phyloP scores from a whole-genome alignment of 2,797 vertebrate species.

The Allochrocebus solatus region DNA sequence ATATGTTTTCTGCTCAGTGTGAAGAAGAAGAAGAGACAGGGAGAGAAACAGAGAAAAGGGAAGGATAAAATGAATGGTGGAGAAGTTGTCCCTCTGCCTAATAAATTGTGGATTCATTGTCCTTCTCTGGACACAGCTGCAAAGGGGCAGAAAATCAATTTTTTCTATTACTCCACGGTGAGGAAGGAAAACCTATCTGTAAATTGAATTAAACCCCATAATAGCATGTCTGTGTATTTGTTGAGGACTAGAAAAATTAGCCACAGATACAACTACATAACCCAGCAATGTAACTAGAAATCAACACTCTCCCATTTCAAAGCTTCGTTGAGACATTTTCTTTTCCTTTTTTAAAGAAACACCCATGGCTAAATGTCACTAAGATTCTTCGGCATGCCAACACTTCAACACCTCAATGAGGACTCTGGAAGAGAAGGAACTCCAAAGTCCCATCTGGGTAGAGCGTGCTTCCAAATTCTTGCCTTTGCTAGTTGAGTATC shows the following conservation, averaged over 20 bases:
- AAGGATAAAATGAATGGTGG: background rate
- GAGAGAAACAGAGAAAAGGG: background rate
- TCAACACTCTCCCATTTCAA: background rate
- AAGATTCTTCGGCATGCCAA: slow-evolving; percentile 1
- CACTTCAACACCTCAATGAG: background rate
- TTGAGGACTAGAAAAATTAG: slow-evolving; percentile 61
- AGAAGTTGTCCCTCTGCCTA: background rate
- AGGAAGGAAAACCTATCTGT: slow-evolving; percentile 65
- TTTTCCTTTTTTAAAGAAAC: background rate
- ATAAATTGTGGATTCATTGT: slow-evolving; percentile 20
- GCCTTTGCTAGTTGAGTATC: background rate
- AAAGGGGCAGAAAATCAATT: slow-evolving; percentile 64
- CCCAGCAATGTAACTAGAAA: background rate
- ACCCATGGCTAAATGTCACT: background rate
- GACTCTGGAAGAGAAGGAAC: slow-evolving; percentile 50
- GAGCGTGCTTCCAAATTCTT: background rate
- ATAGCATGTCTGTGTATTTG: slow-evolving; percentile 21
- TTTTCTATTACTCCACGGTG: slow-evolving; percentile 52
- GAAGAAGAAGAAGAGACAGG: background rate
- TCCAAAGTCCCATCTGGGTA: slow-evolving; percentile 22
- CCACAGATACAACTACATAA: slow-evolving; percentile 12
- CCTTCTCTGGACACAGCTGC: slow-evolving; percentile 19
- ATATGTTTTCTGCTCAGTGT: background rate
- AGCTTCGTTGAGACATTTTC: background rate
- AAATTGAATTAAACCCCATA: slow-evolving; percentile 63